Base-by-base conservation (phyloP, 2,113 vertebrate species). In the Symphodus melops region DNA sequence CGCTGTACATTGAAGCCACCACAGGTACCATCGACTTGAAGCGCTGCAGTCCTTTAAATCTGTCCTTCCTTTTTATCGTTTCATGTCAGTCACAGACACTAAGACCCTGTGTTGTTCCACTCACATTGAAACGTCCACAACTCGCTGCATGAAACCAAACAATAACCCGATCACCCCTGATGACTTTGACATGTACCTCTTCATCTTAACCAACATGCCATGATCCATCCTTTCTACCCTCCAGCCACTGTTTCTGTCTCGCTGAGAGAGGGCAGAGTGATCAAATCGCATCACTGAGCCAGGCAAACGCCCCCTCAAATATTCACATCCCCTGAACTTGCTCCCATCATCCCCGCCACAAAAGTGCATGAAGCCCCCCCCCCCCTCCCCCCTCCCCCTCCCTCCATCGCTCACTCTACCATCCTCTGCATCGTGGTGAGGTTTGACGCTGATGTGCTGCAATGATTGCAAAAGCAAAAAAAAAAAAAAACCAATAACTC, bases 1-100 rank as follows among this genome's bases (percentile, higher is more conserved):
- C 95, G 41, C 67, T 94, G 79, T 95, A 94, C 93, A 86, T 75
- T 85, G 92, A 95, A 80, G 93, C 88, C 86, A 89, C 88, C 66
- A 97, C 96, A 95, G 94, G 94, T 96, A 95, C 87, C 81, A 53
- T 73, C 75, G 65, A 57, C 81, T 49, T 42, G 51, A 59, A 46
- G 58, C 8, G 42, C 71, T 83, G 79, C 70, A 61, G 68, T 64
- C 60, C 42, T 66, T 33, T 28, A 52, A 23, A 44, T 51, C 68
- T 58, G 49, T 52, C 68, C 54, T 41, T 73, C 52, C 59, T 41
- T 52, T 67, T 49, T 70, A 25, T 25, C 16, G 49, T 49, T 69
- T 20, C 52, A 11, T 84, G 67, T 58, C 61, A 79, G 37, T 89
- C 57, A 69, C 48, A 52, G 36, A 46, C 42, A 19, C 52, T 66